Percentiles rank a stretch among this genome's conserved stretches.
Conservation (phyloP, 2,888 invertebrate genomes). For the Ommatoiulus sabulosus region DNA sequence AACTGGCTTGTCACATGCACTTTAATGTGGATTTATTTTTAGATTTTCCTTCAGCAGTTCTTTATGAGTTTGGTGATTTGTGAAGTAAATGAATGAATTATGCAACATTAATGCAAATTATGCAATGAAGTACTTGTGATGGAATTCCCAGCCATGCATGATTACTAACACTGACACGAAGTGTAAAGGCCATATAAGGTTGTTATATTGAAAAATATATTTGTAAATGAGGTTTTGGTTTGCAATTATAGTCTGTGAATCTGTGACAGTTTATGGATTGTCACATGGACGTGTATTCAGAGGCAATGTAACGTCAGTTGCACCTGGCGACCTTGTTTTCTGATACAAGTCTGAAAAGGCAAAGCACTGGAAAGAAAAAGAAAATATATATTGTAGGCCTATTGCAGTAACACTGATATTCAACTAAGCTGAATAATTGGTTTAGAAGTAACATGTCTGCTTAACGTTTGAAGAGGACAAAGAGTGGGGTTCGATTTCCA, state of each 20-base stretch:
- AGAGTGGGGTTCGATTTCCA: neutral
- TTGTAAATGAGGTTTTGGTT: neutral
- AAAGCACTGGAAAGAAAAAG: slow-evolving; percentile 54
- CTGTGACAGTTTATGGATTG: neutral
- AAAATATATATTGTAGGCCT: neutral
- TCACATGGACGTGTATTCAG: neutral
- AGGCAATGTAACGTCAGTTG: neutral
- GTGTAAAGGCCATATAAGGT: neutral
- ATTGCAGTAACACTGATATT: too few relatives aligned
- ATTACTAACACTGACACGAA: neutral
- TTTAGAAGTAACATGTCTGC: neutral
- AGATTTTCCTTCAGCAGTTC: too few relatives aligned
- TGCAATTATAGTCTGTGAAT: neutral
- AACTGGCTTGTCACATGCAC: too few relatives aligned
- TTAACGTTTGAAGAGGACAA: neutral
- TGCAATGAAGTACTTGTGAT: neutral
- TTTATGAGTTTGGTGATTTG: too few relatives aligned
- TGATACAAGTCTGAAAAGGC: slow-evolving; percentile 52
- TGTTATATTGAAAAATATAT: neutral
- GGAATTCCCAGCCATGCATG: neutral
- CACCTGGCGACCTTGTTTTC: neutral
- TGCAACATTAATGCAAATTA: neutral
- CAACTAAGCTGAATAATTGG: too few relatives aligned
- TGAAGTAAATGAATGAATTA: neutral
- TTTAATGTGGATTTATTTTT: too few relatives aligned